Base-by-base conservation (phyloP, 53 echinoderm and acorn worm species). In the Patiria pectinifera region DNA sequence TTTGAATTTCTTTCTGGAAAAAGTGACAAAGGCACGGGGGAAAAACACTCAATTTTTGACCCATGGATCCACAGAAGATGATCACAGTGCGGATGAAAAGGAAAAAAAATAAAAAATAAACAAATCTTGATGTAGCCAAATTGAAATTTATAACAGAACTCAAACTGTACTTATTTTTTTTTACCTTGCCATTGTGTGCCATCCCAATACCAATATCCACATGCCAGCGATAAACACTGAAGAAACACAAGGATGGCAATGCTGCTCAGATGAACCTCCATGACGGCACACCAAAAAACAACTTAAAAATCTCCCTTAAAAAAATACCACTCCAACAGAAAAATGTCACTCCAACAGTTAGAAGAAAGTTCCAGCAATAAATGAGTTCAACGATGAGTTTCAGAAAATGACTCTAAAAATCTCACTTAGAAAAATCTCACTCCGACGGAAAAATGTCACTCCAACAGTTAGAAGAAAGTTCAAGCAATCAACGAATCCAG, bases 181-280 rank as follows among this genome's bases (percentile, higher is more conserved):
- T 83, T 91, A 92, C 92, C 86, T 86, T 81, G 69, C 92, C 92
- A 92, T 43, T 86, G 80, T 9, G 70, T 23, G 14, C 86, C 92
- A n/a, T 92, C 86, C 92, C 92, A 92, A 70, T 69, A 92, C 92
- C 92, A 92, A 63, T 86, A 92, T 70, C 86, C 87, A 86, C 58
- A 70, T 23, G 86, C 78, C 61, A 87, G 78, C 3, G 78, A 61
- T 25, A 78, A 9, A 26, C 76, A 78, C 59, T 78, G 87, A 60
- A 87, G 87, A 44, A 87, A 78, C 24, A 87, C 19, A 45, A 85
- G 1, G 24, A 18, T 25, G 44, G n/a, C 6, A 26, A 76, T 49
- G 60, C 77, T 71, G 18, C 35, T 45, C 8, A 4, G 22, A 74
- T 62, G 9, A 2, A 77, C 24, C 62, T 78, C 49, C 87, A 87